Evolutionary conservation across 2,888 invertebrate genomes (phyloP).

Genomic region (Agonopterix arenella): DNA sequence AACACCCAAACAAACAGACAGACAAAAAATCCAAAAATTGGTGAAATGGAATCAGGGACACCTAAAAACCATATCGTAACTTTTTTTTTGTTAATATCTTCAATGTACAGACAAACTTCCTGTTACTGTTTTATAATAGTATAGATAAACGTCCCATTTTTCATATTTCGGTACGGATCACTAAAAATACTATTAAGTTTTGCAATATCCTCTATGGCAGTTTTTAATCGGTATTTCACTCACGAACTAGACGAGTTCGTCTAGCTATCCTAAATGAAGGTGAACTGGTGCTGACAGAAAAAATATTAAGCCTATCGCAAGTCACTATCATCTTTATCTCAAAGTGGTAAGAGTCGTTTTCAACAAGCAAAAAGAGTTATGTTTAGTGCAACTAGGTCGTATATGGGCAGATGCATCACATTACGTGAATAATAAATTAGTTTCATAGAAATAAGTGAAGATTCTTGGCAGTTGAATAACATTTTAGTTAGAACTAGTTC

Average conservation of each 20-base stretch:
- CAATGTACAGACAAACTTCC: too few species aligned
- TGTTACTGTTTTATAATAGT: too few species aligned
- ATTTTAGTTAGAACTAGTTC: background rate
- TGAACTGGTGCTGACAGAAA: slow-evolving; percentile 19
- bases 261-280: slow-evolving; percentile 21
- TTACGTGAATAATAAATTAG: too few species aligned
- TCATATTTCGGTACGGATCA: too few species aligned
- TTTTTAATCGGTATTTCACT: slow-evolving; percentile 15
- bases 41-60: too few species aligned
- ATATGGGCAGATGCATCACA: slow-evolving; percentile 24
- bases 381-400: slow-evolving; percentile 25
- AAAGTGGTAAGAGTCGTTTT: slow-evolving; percentile 1
- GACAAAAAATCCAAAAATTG: too few species aligned
- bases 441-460: too few species aligned
- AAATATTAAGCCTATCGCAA: slow-evolving; percentile 2
- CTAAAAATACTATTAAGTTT: background rate
- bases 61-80: too few species aligned
- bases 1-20: too few species aligned
- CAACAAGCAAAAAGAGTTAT: slow-evolving; percentile 2
- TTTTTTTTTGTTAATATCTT: too few species aligned
- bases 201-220: slow-evolving; percentile 1
- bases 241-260: slow-evolving; percentile 5
- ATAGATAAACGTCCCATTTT: background rate
- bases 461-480: too few species aligned
- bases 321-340: background rate